A percentile compares a stretch with the other conserved stretches of the same genome.
Evolutionary conservation across 1,140 invertebrate genomes (phyloP).

Genomic region (Ips nitidus): DNA sequence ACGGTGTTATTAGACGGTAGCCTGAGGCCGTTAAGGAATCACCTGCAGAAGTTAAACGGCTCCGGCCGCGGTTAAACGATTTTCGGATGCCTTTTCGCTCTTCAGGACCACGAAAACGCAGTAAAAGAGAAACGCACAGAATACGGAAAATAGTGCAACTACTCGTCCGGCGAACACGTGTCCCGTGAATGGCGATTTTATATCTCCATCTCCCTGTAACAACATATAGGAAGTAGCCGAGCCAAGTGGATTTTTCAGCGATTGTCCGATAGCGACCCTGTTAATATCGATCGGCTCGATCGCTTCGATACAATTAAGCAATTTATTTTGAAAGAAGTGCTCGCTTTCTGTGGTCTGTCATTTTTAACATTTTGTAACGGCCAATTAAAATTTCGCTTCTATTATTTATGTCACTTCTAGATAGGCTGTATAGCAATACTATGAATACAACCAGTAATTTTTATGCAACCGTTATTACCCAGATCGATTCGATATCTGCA

Average conservation of each 20-base stretch:
- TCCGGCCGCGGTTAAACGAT: slow-evolving; percentile 16
- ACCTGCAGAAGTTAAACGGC: slow-evolving; percentile 32
- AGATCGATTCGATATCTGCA: no score
- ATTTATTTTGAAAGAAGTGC: slow-evolving; percentile 7
- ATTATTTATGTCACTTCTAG: no score
- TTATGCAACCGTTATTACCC: no score
- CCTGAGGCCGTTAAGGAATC: slow-evolving; percentile 18
- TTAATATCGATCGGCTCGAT: background rate
- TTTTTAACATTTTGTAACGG: no score
- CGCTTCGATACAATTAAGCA: background rate
- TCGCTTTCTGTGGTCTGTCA: no score
- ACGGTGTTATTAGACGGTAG: slow-evolving; percentile 31
- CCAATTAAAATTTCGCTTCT: no score
- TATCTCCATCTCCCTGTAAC: background rate
- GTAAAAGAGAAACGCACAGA: background rate
- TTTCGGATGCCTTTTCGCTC: slow-evolving; percentile 1
- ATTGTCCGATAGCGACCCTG: background rate
- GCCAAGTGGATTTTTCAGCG: slow-evolving; percentile 1
- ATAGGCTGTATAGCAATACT: no score
- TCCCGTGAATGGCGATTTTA: background rate
- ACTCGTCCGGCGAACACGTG: slow-evolving; percentile 3
- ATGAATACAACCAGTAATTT: no score
- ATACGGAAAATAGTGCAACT: background rate
- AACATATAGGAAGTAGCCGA: background rate
- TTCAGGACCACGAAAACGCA: background rate